Base-by-base conservation (phyloP, 2,888 invertebrate species). In the Noctua pronuba region DNA sequence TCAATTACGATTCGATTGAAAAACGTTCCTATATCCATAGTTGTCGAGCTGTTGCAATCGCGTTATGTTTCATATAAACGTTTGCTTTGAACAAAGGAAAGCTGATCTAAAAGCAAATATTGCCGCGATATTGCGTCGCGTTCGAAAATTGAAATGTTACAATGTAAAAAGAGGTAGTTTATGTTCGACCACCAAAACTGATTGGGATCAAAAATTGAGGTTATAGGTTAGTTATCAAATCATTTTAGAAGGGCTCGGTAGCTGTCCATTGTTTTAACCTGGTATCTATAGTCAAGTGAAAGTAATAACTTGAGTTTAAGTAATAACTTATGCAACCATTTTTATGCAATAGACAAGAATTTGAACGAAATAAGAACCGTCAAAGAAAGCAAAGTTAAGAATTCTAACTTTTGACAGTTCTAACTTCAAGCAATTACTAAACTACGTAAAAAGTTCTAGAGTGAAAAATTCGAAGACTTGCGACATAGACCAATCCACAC, bases 41-140 rank as follows among this genome's bases (percentile, higher is more conserved):
- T 72, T 65, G 64, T 77, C 2, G 60, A 67, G 52, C 66, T 82
- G 58, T 73, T 83, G 79, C 86, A 85, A 82, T 86, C 84, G 86
- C 83, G 91, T 91, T 88, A 91, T 89, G 88, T 92, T 92, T 91
- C 90, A 89, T 91, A 90, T 90, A 92, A 91, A 92, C 88, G 92
- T 88, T 87, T 86, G 91, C 91, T 93, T 93, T 93, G 90, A 91
- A 90, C 91, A 90, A 90, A 91, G 90, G 89, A 87, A 91, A 92
- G 89, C 92, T 92, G 92, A 93, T 93, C 91, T 91, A 86, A 90
- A 89, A 88, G 91, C 91, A 93, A 81, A 88, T 81, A 92, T 90
- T 92, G 86, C 83, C 83, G 76, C 86, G 86, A 85, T 90, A 80
- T 78, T 78, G 80, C 78, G 31, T 80, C 84, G 89, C 79, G 88